Percentiles rank a stretch among this genome's conserved stretches.
Conservation (phyloP, 2,113 vertebrate genomes). For the Orthonyx spaldingii region DNA sequence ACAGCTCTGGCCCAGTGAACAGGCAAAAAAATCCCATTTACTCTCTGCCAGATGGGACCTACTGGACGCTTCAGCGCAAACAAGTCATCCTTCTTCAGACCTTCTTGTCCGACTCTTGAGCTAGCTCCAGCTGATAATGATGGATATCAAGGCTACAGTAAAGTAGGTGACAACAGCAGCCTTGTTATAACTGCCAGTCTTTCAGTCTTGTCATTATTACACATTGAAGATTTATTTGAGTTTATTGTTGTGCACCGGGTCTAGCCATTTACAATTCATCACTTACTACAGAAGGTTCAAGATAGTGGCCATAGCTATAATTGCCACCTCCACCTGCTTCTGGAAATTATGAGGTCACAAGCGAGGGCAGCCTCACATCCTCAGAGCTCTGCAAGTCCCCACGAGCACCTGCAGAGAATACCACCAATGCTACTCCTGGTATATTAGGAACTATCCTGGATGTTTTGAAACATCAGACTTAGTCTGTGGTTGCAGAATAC, state of each 20-base stretch:
- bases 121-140: constrained; percentile 84
- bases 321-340: constrained; percentile 86
- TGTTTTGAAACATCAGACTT: neutral
- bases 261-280: constrained; percentile 91
- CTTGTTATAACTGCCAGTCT: constrained; percentile 93
- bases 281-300: constrained; percentile 80
- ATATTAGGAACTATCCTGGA: neutral
- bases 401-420: neutral
- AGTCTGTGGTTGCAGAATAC: neutral
- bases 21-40: constrained; percentile 84
- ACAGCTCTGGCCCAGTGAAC: constrained; percentile 78
- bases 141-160: constrained; percentile 83
- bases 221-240: constrained; percentile 90
- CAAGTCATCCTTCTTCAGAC: constrained; percentile 89
- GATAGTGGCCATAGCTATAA: constrained; percentile 80
- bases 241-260: constrained; percentile 83
- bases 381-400: constrained; percentile 34
- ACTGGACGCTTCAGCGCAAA: constrained; percentile 86
- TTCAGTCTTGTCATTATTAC: constrained; percentile 88
- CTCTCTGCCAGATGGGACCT: constrained; percentile 88
- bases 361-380: constrained; percentile 68
- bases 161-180: constrained; percentile 87
- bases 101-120: constrained; percentile 82
- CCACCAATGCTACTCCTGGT: neutral
- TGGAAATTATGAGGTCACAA: constrained; percentile 84